These are phyloP conservation scores for Chalcis sispes DNA, from an alignment of 2,888 invertebrate genomes.

Conservation along the genomic window DNA sequence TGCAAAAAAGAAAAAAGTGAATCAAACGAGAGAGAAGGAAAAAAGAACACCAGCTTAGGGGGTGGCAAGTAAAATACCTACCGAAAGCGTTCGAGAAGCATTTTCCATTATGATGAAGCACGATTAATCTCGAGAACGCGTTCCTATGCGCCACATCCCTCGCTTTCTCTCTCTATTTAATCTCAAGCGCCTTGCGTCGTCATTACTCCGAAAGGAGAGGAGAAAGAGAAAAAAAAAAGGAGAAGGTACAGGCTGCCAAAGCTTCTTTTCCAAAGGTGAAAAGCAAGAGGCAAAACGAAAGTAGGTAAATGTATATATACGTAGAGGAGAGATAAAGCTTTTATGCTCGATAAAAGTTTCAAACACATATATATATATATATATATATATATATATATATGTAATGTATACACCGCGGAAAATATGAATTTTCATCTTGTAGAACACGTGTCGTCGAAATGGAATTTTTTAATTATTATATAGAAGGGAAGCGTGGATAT, in stretches of 20 bases:
- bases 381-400: neutral
- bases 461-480: too few species aligned
- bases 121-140: conserved; percentile 31
- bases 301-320: too few species aligned
- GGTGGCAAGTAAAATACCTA: too few species aligned
- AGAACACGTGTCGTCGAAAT: too few species aligned
- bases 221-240: neutral
- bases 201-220: conserved; percentile 14
- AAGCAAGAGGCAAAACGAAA: too few species aligned
- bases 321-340: conserved; percentile 20
- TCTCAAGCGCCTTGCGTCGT: conserved; percentile 20
- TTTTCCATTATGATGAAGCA: conserved; percentile 14
- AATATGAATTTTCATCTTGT: too few species aligned
- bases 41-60: neutral
- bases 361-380: conserved; percentile 7
- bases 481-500: too few species aligned
- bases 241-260: too few species aligned
- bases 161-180: conserved; percentile 7
- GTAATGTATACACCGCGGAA: too few species aligned
- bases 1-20: neutral
- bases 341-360: conserved; percentile 27
- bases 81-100: neutral
- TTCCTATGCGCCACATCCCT: too few species aligned
- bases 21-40: neutral
- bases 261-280: too few species aligned